Conservation (phyloP, 2,113 vertebrate species). For the Typhlomys cinereus region DNA sequence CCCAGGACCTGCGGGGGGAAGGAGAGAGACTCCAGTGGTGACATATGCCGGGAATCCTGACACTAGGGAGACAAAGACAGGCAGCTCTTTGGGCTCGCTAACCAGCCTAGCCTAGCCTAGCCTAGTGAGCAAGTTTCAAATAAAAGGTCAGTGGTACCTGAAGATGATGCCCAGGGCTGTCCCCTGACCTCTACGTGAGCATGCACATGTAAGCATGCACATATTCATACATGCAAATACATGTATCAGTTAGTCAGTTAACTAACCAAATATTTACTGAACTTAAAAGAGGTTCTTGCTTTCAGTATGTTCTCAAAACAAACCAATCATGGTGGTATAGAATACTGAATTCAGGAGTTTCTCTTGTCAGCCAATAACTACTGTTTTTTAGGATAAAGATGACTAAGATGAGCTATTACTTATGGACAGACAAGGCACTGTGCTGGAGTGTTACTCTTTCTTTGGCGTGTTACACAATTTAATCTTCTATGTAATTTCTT, state of each 20-base stretch:
- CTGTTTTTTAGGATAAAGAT: conserved; percentile 7
- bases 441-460: conserved; percentile 17
- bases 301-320: conserved; percentile 2
- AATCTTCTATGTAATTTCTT: conserved; percentile 14
- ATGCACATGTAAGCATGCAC: neutral
- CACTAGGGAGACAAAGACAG: neutral
- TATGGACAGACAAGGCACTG: neutral
- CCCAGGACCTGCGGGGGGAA: no score
- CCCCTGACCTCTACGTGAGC: neutral
- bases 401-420: neutral
- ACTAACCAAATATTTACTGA: conserved; percentile 1
- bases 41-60: neutral
- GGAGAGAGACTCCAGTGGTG: neutral
- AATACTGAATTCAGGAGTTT: conserved; percentile 37
- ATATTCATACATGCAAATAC: neutral
- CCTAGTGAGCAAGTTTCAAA: neutral
- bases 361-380: conserved; percentile 25
- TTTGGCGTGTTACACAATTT: neutral
- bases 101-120: neutral
- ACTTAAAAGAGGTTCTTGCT: conserved; percentile 24
- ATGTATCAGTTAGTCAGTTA: neutral
- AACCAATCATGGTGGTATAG: neutral
- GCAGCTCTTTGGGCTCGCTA: neutral
- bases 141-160: neutral
- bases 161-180: no score